These are phyloP conservation scores for Bimastos eiseni DNA, from an alignment of 2,888 invertebrate genomes.

Conservation along the genomic window DNA sequence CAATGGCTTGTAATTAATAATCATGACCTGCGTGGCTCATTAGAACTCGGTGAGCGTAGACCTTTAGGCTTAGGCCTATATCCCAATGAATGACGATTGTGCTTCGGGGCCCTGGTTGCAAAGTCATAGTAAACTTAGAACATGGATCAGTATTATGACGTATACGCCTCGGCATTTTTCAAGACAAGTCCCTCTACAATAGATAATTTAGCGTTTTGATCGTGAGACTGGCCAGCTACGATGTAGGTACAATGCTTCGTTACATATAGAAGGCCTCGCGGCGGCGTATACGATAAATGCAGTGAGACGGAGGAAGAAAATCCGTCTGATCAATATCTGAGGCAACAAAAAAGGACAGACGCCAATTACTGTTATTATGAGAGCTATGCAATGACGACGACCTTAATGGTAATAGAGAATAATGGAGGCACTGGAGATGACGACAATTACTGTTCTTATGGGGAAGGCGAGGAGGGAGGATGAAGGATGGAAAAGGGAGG, in stretches of 20 bases:
- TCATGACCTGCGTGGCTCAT: not conserved
- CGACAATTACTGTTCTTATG: not conserved
- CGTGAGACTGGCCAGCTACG: not conserved
- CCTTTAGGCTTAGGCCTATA: not conserved
- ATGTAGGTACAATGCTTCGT: not conserved
- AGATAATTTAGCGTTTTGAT: not conserved
- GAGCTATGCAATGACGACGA: not conserved
- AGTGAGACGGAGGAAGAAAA: not conserved
- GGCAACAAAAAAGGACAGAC: not conserved
- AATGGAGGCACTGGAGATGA: not conserved
- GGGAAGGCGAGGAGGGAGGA: too few species aligned
- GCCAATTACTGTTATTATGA: too few species aligned
- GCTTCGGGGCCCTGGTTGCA: too few species aligned
- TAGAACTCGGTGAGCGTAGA: not conserved
- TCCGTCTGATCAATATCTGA: not conserved
- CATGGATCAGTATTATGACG: too few species aligned
- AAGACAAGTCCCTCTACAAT: not conserved
- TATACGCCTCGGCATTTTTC: not conserved
- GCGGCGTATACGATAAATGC: not conserved
- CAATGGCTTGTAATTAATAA: not conserved
- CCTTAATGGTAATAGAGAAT: conserved; percentile 1
- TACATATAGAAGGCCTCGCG: not conserved
- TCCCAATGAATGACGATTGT: too few species aligned
- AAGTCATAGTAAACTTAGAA: too few species aligned
- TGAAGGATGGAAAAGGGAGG: not conserved